Percentiles rank a stretch among this genome's conserved stretches.
These are phyloP conservation scores for Drosophila kokeensis DNA, from an alignment of 2,888 invertebrate genomes.

Conservation along the genomic window DNA sequence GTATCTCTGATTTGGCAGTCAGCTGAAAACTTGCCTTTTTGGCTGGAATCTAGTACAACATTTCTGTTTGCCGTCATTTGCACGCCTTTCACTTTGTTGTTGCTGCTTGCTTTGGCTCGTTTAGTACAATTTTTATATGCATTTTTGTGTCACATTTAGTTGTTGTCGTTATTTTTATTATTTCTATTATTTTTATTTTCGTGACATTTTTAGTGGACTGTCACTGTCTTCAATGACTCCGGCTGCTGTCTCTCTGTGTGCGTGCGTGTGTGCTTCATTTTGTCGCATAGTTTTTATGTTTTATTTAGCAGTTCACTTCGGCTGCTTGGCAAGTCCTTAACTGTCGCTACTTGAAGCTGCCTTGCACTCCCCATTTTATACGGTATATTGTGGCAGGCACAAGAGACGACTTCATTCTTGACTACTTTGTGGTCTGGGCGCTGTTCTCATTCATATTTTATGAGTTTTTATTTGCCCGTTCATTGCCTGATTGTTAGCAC, in stretches of 20 bases:
- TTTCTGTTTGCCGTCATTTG: slow-evolving; percentile 41
- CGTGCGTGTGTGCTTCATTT: slow-evolving; percentile 58
- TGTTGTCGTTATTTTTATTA: slow-evolving; percentile 66
- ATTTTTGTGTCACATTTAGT: slow-evolving; percentile 70
- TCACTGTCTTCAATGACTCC: neutral
- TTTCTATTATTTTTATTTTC: slow-evolving; percentile 73
- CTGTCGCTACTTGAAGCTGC: slow-evolving; percentile 24
- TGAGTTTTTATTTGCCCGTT: slow-evolving; percentile 58
- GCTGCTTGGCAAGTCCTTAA: slow-evolving; percentile 31
- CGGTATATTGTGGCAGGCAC: slow-evolving; percentile 29
- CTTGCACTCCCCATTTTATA: slow-evolving; percentile 51
- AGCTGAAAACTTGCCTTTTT: slow-evolving; percentile 17
- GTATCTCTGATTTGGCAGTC: slow-evolving; percentile 9
- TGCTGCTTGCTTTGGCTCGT: slow-evolving; percentile 29
- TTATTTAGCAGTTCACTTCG: slow-evolving; percentile 62
- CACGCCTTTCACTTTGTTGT: slow-evolving; percentile 34
- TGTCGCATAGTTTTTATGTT: slow-evolving; percentile 81
- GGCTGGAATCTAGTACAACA: slow-evolving; percentile 2
- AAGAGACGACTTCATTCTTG: slow-evolving; percentile 32
- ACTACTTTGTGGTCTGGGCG: slow-evolving; percentile 31
- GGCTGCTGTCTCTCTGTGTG: neutral
- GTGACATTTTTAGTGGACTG: slow-evolving; percentile 66
- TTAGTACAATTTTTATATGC: slow-evolving; percentile 63
- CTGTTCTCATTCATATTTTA: slow-evolving; percentile 51
- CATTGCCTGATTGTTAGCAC: slow-evolving; percentile 59